phyloP scores from a whole-genome alignment of 2,113 vertebrate genomes.

The Cettia cetti region DNA sequence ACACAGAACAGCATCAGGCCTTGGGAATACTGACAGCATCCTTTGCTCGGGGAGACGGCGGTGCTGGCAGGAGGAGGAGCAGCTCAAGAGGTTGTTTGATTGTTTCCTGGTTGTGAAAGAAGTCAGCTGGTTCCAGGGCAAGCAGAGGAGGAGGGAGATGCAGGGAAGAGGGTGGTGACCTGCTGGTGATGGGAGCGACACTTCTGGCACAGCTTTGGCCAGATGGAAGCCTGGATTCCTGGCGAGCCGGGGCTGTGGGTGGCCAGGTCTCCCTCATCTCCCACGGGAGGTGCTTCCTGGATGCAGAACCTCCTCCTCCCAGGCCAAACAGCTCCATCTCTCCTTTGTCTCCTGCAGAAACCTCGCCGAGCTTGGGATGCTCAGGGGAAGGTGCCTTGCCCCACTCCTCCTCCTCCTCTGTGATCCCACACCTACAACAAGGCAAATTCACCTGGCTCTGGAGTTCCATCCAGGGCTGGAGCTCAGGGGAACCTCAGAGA shows the following conservation, averaged over 20 bases:
- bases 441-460: not conserved
- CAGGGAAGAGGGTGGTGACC: not conserved
- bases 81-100: slow-evolving; percentile 32
- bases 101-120: slow-evolving; percentile 40
- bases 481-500: not conserved
- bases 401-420: not conserved
- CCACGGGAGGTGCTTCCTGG: not conserved
- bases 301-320: slow-evolving; percentile 12
- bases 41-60: not conserved
- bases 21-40: slow-evolving; percentile 19
- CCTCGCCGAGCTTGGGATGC: not conserved
- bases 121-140: slow-evolving; percentile 25
- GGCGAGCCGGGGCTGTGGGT: not conserved
- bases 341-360: not conserved
- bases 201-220: not conserved
- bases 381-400: not conserved
- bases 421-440: not conserved
- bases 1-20: not conserved
- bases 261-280: slow-evolving; percentile 13
- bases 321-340: not conserved
- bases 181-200: not conserved
- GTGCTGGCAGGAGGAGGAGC: slow-evolving; percentile 22
- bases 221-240: slow-evolving; percentile 27
- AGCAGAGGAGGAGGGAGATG: not conserved
- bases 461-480: not conserved